Conservation (phyloP, 1,140 invertebrate species). For the Heliconius eleuchia region DNA sequence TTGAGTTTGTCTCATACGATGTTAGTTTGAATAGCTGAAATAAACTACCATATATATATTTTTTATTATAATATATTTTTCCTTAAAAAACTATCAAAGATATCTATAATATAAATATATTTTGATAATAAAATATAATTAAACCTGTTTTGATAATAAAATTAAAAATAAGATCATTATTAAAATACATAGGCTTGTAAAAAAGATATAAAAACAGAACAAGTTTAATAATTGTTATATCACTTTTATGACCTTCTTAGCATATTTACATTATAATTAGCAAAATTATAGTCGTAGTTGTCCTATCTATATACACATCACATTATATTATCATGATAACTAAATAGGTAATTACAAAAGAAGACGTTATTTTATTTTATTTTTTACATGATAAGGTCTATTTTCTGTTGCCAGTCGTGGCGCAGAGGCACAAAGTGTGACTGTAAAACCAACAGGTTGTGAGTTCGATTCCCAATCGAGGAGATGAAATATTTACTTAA, state of each 20-base stretch:
- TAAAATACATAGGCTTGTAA: slow-evolving; percentile 8
- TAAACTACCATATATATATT: no score
- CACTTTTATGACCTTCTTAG: neutral
- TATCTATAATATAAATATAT: neutral
- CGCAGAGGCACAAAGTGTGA: no score
- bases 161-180: neutral
- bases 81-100: no score
- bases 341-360: neutral
- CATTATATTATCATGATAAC: neutral
- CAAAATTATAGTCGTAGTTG: neutral
- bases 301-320: neutral
- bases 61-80: no score
- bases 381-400: neutral
- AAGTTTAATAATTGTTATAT: neutral
- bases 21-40: no score
- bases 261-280: neutral
- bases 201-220: neutral
- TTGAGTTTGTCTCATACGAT: no score
- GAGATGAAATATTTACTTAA: no score
- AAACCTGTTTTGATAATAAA: neutral
- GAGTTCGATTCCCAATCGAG: no score
- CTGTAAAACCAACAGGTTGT: no score
- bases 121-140: neutral
- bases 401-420: neutral
- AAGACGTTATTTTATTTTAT: neutral